A percentile compares a stretch with the other conserved stretches of the same genome.
Conservation (phyloP, 2,113 vertebrate genomes). For the Lucifuga dentata region DNA sequence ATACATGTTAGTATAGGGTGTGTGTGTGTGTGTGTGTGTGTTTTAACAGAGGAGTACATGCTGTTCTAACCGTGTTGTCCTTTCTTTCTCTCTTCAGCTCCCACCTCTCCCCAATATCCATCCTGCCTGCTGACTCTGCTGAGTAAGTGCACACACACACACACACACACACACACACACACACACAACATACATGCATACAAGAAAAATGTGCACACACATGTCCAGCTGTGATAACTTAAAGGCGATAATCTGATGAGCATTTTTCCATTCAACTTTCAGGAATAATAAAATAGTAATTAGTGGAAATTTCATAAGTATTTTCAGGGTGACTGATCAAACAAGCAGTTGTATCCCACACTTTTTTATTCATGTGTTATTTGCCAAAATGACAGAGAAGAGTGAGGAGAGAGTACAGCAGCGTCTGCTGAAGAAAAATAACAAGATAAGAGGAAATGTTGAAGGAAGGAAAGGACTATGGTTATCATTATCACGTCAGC, state of each 20-base stretch:
- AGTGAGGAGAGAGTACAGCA: background rate
- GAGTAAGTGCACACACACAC: conserved; percentile 86
- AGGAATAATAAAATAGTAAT: too few species aligned
- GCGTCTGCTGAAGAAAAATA: background rate
- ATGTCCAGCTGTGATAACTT: too few species aligned
- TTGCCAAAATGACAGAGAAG: background rate
- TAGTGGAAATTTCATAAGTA: too few species aligned
- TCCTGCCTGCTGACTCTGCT: conserved; percentile 92
- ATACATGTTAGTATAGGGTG: conserved; percentile 4
- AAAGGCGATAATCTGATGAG: too few species aligned
- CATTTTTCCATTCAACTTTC: too few species aligned
- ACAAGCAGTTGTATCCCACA: background rate
- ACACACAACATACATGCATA: background rate
- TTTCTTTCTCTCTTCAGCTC: conserved; percentile 84
- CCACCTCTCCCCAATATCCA: conserved; percentile 90
- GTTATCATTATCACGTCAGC: background rate
- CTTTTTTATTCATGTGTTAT: background rate
- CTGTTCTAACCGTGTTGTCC: conserved; percentile 66
- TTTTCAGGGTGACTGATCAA: background rate
- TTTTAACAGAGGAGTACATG: conserved; percentile 26
- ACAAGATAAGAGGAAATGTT: conserved; percentile 11
- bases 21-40: too few species aligned
- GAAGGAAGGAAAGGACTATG: background rate
- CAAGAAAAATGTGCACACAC: too few species aligned
- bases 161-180: background rate